A percentile compares a stretch with the other conserved stretches of the same genome.
Evolutionary conservation across 2,797 vertebrate species (phyloP).

Genomic region (Hybognathus amarus): DNA sequence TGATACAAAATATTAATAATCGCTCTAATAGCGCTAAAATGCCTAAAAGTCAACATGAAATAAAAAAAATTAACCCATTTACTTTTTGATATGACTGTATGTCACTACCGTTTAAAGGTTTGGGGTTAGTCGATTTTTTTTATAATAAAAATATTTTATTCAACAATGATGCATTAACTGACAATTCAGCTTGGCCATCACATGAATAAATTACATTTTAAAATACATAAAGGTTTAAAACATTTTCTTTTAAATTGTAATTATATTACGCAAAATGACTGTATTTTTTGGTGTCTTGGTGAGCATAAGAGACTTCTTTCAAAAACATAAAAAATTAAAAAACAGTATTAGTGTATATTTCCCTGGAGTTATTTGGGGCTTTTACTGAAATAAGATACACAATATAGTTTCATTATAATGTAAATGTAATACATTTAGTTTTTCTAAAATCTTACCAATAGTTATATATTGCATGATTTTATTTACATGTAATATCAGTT

Average conservation of each 20-base stretch:
- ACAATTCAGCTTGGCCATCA: background rate
- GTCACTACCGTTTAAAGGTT: background rate
- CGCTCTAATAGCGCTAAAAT: background rate
- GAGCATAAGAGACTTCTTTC: background rate
- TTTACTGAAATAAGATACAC: background rate
- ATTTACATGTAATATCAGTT: background rate
- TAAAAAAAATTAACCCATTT: background rate
- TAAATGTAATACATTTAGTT: background rate
- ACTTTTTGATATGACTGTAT: too few species aligned
- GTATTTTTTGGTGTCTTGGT: background rate
- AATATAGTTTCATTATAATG: background rate
- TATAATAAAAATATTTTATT: background rate
- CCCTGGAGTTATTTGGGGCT: background rate
- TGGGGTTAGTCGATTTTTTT: background rate
- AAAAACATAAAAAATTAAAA: too few species aligned
- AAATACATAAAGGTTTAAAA: background rate
- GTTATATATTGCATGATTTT: background rate
- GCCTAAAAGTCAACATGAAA: background rate
- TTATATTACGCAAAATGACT: background rate
- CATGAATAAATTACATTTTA: background rate
- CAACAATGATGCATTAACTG: background rate
- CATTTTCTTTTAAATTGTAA: background rate
- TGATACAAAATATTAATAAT: background rate
- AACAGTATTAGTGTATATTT: background rate
- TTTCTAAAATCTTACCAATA: background rate